phyloP scores from a whole-genome alignment of 2,888 invertebrate genomes.

The Poecilobothrus nobilitatus region DNA sequence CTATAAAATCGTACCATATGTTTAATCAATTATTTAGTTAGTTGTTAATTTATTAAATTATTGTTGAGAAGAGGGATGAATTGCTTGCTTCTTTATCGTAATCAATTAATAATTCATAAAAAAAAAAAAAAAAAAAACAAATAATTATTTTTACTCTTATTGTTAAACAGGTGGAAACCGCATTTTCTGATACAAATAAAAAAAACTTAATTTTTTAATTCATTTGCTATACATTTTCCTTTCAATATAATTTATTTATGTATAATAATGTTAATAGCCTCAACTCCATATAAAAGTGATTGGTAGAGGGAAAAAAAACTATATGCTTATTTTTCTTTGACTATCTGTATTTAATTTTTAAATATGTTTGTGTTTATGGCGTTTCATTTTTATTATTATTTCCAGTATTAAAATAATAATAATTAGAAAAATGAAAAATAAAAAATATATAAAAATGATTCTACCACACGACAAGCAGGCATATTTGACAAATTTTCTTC shows the following conservation, averaged over 20 bases:
- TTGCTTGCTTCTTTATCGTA: too few species aligned
- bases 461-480: background rate
- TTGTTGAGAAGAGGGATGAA: too few species aligned
- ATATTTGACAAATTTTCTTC: constrained; percentile 13
- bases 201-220: background rate
- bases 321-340: too few species aligned
- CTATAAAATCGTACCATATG: background rate
- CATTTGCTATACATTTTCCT: background rate
- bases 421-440: background rate
- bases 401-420: background rate
- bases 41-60: too few species aligned
- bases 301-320: too few species aligned
- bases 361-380: background rate
- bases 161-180: background rate
- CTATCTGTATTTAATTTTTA: background rate
- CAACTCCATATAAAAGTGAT: too few species aligned
- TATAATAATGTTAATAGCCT: constrained; percentile 1
- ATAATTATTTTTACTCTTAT: background rate
- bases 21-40: background rate
- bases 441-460: background rate
- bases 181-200: too few species aligned
- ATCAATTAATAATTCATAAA: too few species aligned
- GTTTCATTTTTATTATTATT: background rate
- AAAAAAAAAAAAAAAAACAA: too few species aligned
- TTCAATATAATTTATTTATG: background rate